Evolutionary conservation across 2,888 invertebrate species (phyloP).

Genomic region (Leptura quadrifasciata): DNA sequence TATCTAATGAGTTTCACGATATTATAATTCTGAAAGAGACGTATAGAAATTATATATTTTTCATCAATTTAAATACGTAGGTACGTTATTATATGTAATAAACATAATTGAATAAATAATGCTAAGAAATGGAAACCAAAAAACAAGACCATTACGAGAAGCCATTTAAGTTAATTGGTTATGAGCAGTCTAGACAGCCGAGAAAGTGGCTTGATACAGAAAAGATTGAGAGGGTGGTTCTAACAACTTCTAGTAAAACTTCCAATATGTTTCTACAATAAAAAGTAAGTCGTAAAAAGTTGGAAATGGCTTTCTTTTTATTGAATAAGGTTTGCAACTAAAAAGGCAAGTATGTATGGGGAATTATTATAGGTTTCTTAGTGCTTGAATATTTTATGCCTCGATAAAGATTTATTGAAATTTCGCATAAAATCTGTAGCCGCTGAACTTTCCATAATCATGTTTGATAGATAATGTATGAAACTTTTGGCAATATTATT

Average conservation of each 20-base stretch:
- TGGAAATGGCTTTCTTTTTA: background rate
- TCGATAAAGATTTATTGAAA: background rate
- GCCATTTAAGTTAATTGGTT: constrained; percentile 7
- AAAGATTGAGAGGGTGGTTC: background rate
- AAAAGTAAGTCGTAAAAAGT: constrained; percentile 2
- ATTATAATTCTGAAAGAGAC: too few species aligned
- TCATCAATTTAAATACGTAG: background rate
- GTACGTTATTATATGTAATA: background rate
- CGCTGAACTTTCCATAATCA: background rate
- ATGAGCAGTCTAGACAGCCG: background rate
- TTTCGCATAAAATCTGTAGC: background rate
- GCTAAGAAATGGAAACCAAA: background rate
- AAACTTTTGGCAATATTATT: too few species aligned
- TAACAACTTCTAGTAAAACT: background rate
- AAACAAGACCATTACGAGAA: background rate
- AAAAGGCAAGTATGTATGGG: background rate
- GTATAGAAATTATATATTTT: background rate
- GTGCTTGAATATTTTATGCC: constrained; percentile 1
- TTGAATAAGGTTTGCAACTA: constrained; percentile 3
- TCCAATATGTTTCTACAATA: background rate
- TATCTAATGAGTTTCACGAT: too few species aligned
- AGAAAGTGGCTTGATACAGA: background rate
- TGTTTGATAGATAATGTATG: too few species aligned
- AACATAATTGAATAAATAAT: background rate
- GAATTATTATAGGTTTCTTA: constrained; percentile 4